These are phyloP conservation scores for Leuciscus waleckii DNA, from an alignment of 2,797 vertebrate genomes.

Conservation along the genomic window DNA sequence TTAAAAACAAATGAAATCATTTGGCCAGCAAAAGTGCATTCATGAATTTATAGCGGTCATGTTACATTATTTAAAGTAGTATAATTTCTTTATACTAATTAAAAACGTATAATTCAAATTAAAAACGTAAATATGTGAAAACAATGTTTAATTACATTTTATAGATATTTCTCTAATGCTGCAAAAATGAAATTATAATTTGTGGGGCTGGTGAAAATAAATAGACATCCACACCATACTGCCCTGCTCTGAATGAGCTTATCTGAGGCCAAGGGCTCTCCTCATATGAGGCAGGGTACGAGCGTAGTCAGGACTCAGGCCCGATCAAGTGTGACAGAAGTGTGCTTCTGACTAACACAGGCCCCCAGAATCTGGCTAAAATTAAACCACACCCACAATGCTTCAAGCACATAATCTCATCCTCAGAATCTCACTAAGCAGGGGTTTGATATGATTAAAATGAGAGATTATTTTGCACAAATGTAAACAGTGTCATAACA, in stretches of 20 bases:
- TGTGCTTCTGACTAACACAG: neutral
- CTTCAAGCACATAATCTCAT: conserved; percentile 33
- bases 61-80: neutral
- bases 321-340: conserved; percentile 33
- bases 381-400: conserved; percentile 19
- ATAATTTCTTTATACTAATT: too few relatives aligned
- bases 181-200: neutral
- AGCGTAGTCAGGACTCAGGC: conserved; percentile 7
- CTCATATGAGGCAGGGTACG: neutral
- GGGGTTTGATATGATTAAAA: conserved; percentile 26
- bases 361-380: conserved; percentile 13
- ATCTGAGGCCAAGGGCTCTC: conserved; percentile 4
- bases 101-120: too few relatives aligned
- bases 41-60: neutral
- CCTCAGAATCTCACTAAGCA: conserved; percentile 20
- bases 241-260: neutral
- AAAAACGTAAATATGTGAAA: neutral
- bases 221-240: neutral
- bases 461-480: conserved; percentile 9
- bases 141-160: neutral
- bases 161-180: neutral
- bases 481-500: conserved; percentile 37
- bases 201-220: neutral
- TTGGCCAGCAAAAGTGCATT: neutral
- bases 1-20: neutral